Evolutionary conservation across 1,140 invertebrate species (phyloP), one percentile per base, ranked within the genome.

Genomic region (Cotesia vestalis): DNA sequence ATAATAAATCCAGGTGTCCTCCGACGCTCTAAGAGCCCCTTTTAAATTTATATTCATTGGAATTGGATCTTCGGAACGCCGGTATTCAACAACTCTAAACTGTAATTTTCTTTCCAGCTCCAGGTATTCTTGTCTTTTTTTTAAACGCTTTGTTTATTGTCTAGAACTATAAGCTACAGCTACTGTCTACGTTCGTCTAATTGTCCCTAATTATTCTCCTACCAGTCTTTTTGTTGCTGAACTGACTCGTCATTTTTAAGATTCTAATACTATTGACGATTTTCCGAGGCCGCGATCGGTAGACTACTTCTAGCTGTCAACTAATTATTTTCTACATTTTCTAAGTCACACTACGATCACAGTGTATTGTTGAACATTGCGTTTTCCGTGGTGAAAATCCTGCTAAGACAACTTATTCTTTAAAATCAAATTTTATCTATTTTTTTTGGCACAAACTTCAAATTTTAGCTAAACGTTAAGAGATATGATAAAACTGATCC

Each of bases 221-320:
- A 85, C 84, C 84, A 87, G 83, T 87, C 84, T 85, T 85, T 81
- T 59, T 46, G 40, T 46, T 46, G 11, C 66, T 66, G 74, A 74
- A 79, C 61, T 77, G 73, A 77, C 70, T 71, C 73, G 68, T 76
- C 77, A 79, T 73, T 76, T 75, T 59, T 69, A 61, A 71, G 69
- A 38, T 66, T 79, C 78, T 38, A 53, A 69, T 27, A 27, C 27
- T 27, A 27, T 80, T 78, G 53, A 55, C 76, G 73, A 75, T 73
- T 75, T 74, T 59, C 69, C 62, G 12, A 72, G 64, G 73, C 75
- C 80, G 77, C 80, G 64, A n/a, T 53, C 17, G 59, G 61, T 71
- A 63, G 75, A 76, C 66, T 71, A 76, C 67, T 74, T 79, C 83
- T 84, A 85, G 83, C 84, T 86, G 83, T 86, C 84, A 27, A 84